phyloP scores from a whole-genome alignment of 2,113 vertebrate species.

The Myxocyprinus asiaticus region DNA sequence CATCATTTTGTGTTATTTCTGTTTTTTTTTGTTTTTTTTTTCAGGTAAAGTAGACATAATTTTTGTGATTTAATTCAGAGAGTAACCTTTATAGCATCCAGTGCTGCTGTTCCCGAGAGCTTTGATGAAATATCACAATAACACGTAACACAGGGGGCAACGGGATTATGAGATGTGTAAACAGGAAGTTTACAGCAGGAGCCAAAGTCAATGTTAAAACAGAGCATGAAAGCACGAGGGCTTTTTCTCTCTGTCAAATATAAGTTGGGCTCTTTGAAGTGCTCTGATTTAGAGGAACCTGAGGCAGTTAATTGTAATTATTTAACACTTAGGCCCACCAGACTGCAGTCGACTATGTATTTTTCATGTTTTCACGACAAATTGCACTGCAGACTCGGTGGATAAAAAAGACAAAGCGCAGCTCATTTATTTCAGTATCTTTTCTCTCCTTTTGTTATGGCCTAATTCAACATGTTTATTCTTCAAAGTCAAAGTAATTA shows the following conservation, averaged over 20 bases:
- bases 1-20: slow-evolving; percentile 24
- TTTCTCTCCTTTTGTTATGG: neutral
- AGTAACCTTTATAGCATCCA: slow-evolving; percentile 17
- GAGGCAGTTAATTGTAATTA: slow-evolving; percentile 48
- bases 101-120: slow-evolving; percentile 7
- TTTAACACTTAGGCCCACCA: slow-evolving; percentile 51
- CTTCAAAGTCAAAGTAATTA: slow-evolving; percentile 29
- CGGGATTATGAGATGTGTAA: slow-evolving; percentile 38
- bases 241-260: slow-evolving; percentile 36
- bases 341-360: slow-evolving; percentile 31
- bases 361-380: slow-evolving; percentile 49
- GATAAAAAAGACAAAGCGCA: neutral
- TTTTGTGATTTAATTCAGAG: slow-evolving; percentile 19
- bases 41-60: slow-evolving; percentile 29
- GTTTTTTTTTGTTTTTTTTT: neutral
- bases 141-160: slow-evolving; percentile 27
- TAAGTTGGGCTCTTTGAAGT: slow-evolving; percentile 36
- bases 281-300: slow-evolving; percentile 33
- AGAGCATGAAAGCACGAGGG: slow-evolving; percentile 24
- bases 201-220: slow-evolving; percentile 23
- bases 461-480: slow-evolving; percentile 28
- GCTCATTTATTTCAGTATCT: neutral
- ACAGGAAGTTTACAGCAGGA: slow-evolving; percentile 33
- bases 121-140: slow-evolving; percentile 39
- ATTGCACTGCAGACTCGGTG: slow-evolving; percentile 2